Conservation (phyloP, 2,113 vertebrate species). For the Otolemur garnettii region DNA sequence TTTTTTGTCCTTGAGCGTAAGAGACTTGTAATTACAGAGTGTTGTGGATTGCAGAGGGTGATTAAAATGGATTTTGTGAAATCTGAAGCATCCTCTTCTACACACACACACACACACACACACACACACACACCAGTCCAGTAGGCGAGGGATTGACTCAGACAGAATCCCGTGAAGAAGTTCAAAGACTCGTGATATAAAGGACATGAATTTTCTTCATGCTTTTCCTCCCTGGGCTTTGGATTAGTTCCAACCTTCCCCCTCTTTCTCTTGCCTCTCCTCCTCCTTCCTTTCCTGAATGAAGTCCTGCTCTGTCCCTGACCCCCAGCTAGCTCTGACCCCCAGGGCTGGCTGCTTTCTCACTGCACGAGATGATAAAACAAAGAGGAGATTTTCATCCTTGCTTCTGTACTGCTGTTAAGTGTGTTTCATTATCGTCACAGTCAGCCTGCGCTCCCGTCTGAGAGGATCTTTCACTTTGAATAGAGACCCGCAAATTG, state of each 20-base stretch:
- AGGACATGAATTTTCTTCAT: conserved; percentile 53
- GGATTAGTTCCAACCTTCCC: neutral
- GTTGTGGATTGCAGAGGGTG: conserved; percentile 80
- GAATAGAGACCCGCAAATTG: conserved; percentile 2
- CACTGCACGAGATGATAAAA: conserved; percentile 4
- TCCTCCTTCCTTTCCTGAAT: neutral
- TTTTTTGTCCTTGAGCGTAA: conserved; percentile 80
- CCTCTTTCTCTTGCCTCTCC: neutral
- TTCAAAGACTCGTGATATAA: conserved; percentile 7
- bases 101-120: neutral
- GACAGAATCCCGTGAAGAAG: conserved; percentile 53
- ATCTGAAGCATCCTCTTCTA: conserved; percentile 59
- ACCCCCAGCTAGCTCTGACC: conserved; percentile 11
- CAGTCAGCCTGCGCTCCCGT: neutral
- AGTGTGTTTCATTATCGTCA: neutral
- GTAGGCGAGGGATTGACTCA: neutral
- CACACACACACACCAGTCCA: conserved; percentile 17
- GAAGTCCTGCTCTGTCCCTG: neutral
- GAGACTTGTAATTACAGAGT: conserved; percentile 81
- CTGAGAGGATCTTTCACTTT: neutral
- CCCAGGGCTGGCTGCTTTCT: conserved; percentile 23
- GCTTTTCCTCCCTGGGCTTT: conserved; percentile 45
- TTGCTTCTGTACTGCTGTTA: neutral
- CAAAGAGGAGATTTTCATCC: neutral
- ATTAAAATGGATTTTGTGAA: conserved; percentile 74